Evolutionary conservation across 2,888 invertebrate species (phyloP).

Genomic region (Apodemia mormo): DNA sequence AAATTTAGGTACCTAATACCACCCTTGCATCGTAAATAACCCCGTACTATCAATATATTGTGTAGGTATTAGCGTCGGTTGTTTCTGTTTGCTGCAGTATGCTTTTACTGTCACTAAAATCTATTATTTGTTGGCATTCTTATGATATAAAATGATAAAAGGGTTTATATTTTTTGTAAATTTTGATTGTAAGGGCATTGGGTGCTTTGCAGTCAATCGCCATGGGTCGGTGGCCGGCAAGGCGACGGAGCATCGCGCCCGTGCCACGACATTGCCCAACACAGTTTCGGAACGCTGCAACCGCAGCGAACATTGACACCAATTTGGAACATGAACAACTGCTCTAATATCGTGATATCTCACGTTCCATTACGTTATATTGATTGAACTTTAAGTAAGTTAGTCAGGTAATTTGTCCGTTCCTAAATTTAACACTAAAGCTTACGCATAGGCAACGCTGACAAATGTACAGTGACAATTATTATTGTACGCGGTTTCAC

Average conservation of each 20-base stretch:
- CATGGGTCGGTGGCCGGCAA: constrained; percentile 54
- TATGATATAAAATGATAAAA: too few relatives aligned
- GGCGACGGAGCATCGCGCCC: constrained; percentile 37
- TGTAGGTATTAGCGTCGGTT: too few relatives aligned
- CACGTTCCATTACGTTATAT: constrained; percentile 41
- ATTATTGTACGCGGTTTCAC: background rate
- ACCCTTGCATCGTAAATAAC: too few relatives aligned
- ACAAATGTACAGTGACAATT: background rate
- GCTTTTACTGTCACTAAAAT: too few relatives aligned
- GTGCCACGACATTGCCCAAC: constrained; percentile 64
- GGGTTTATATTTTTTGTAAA: background rate
- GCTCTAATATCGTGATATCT: constrained; percentile 48
- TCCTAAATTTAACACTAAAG: constrained; percentile 3
- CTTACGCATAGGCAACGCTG: background rate
- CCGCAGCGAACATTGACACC: constrained; percentile 81
- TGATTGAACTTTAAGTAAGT: constrained; percentile 24
- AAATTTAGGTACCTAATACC: too few relatives aligned
- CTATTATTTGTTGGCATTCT: too few relatives aligned
- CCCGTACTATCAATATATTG: too few relatives aligned
- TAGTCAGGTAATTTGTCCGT: constrained; percentile 3
- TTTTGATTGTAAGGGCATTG: constrained; percentile 52
- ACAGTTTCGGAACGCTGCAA: constrained; percentile 78
- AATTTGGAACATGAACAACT: constrained; percentile 68
- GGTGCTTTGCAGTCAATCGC: constrained; percentile 39
- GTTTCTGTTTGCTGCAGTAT: too few relatives aligned